phyloP scores from a whole-genome alignment of 1,140 invertebrate genomes.

The Tribolium castaneum region DNA sequence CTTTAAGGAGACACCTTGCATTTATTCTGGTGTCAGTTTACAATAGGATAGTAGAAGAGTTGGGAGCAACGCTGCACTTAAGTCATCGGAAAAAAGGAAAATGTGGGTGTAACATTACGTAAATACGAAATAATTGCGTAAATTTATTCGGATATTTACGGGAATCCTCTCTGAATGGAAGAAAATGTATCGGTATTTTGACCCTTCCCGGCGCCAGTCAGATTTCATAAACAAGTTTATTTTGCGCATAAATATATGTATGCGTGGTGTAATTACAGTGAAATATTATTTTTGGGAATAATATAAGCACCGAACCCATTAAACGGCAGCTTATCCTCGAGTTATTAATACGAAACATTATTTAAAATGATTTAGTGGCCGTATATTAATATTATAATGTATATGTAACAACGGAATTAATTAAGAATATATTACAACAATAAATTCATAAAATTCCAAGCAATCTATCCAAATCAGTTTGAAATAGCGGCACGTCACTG shows the following conservation, averaged over 20 bases:
- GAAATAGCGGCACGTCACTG: constrained; percentile 35
- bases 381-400: constrained; percentile 42
- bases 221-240: constrained; percentile 64
- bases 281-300: constrained; percentile 63
- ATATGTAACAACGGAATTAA: constrained; percentile 37
- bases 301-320: constrained; percentile 58
- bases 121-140: constrained; percentile 37
- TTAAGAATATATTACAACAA: constrained; percentile 44
- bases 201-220: constrained; percentile 60
- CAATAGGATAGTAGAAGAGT: too few relatives aligned
- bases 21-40: too few relatives aligned
- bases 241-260: constrained; percentile 61
- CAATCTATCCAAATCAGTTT: constrained; percentile 40
- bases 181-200: constrained; percentile 63
- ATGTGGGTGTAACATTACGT: background rate
- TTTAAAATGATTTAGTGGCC: constrained; percentile 45
- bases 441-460: constrained; percentile 46
- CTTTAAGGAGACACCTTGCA: too few relatives aligned
- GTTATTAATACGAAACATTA: constrained; percentile 47
- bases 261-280: constrained; percentile 61
- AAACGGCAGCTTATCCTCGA: constrained; percentile 47
- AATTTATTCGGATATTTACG: constrained; percentile 40
- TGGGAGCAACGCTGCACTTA: too few relatives aligned
- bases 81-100: background rate
- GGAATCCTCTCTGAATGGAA: background rate